Base-by-base conservation (phyloP, 1,140 invertebrate genomes). In the Drosophila eugracilis region DNA sequence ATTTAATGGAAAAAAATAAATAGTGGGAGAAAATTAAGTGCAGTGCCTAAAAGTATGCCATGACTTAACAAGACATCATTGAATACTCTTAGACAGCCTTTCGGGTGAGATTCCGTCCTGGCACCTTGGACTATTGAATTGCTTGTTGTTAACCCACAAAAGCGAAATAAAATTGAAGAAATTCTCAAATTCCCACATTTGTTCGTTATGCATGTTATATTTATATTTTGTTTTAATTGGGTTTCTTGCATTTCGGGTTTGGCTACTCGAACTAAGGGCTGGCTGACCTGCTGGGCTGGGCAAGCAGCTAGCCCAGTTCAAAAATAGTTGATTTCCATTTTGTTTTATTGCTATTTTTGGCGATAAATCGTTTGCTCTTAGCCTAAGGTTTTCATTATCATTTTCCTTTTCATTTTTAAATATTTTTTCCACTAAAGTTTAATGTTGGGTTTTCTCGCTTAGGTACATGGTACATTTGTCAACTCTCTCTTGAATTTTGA, bases 251-350 rank as follows among this genome's bases (percentile, higher is more conserved):
- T 34, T 37, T 54, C 19, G 57, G 47, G 44, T 37, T 15, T 62
- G 41, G 42, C 55, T 62, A 49, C 54, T 75, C 72, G 79, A 84
- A 84, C 79, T 85, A 50, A 55, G 28, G 37, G 63, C 65, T 72
- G 53, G 80, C 80, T 85, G 57, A 39, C 57, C 70, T 85, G 81
- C 80, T 86, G 80, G 80, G 80, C 80, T 85, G 80, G 72, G 75
- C 80, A 79, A 66, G 58, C 80, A 85, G 81, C 81, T 62, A 86
- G 81, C 62, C 73, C 48, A 86, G 81, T 86, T 85, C 72, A 86
- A 86, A 70, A 47, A 67, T 67, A 67, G 28, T 66, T 42, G 22
- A 28, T 21, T 52, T 66, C 21, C 44, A 66, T n/a, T 22, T 15
- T 14, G 37, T 17, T 50, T 53, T 24, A 39, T 32, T 66, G 22